These are phyloP conservation scores for Strix occidentalis DNA, from an alignment of 2,797 vertebrate species.

Conservation along the genomic window DNA sequence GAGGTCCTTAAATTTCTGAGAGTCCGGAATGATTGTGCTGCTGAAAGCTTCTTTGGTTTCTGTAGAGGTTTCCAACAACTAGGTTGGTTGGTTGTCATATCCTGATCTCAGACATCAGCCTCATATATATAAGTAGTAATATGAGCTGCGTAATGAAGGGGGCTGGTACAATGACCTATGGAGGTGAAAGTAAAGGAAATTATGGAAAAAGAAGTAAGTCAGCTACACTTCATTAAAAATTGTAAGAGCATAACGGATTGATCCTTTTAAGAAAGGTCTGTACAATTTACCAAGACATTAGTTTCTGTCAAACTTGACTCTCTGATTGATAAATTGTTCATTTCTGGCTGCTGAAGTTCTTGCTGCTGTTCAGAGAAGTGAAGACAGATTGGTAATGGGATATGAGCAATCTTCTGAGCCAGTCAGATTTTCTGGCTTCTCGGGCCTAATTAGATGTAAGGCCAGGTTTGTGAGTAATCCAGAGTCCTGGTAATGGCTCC, in stretches of 20 bases:
- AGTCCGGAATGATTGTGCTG: neutral
- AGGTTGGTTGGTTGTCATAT: neutral
- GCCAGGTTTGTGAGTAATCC: neutral
- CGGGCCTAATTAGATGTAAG: neutral
- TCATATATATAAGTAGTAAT: neutral
- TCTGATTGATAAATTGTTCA: neutral
- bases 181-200: neutral
- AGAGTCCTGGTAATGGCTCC: neutral
- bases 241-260: neutral
- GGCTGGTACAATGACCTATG: neutral
- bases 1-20: neutral
- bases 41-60: neutral
- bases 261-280: neutral
- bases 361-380: neutral
- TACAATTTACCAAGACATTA: neutral
- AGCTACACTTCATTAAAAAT: neutral
- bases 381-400: neutral
- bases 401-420: neutral
- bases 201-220: neutral
- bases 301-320: neutral
- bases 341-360: neutral
- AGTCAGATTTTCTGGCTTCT: neutral
- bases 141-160: neutral
- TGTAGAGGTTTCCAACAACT: neutral
- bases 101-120: neutral